A percentile compares a stretch with the other conserved stretches of the same genome.
These are phyloP conservation scores for Ectemnius continuus DNA, from an alignment of 2,888 invertebrate species.

Conservation along the genomic window DNA sequence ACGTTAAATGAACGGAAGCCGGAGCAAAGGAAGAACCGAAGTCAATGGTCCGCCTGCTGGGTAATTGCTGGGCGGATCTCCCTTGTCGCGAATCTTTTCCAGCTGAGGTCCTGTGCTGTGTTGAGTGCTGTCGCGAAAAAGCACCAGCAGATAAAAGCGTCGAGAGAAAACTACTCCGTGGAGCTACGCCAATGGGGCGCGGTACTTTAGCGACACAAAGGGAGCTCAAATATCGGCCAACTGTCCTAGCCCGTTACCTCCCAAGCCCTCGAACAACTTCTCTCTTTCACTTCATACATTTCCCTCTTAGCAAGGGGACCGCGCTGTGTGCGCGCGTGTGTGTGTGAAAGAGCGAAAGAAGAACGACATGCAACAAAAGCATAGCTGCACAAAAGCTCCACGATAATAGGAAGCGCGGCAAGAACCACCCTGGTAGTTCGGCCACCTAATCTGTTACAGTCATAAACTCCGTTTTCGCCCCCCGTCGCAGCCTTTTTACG, in stretches of 20 bases:
- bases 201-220: conserved; percentile 70
- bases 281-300: conserved; percentile 56
- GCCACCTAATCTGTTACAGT: conserved; percentile 76
- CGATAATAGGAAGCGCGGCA: conserved; percentile 63
- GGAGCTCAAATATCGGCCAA: conserved; percentile 75
- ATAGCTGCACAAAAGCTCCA: conserved; percentile 61
- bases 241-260: conserved; percentile 70
- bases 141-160: conserved; percentile 59
- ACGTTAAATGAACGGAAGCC: conserved; percentile 56
- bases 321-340: neutral
- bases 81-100: conserved; percentile 47
- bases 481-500: conserved; percentile 52
- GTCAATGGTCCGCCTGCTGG: conserved; percentile 65
- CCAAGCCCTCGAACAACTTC: conserved; percentile 43
- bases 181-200: conserved; percentile 58
- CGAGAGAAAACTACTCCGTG: conserved; percentile 55
- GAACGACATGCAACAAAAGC: conserved; percentile 57
- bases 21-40: conserved; percentile 52
- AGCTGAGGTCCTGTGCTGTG: conserved; percentile 13
- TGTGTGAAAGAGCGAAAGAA: conserved; percentile 28
- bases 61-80: conserved; percentile 66
- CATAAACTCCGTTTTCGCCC: conserved; percentile 75
- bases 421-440: conserved; percentile 65
- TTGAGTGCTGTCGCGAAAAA: conserved; percentile 47
- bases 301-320: conserved; percentile 41